Evolutionary conservation across 2,888 invertebrate genomes (phyloP).

Genomic region (Andrena minutula): DNA sequence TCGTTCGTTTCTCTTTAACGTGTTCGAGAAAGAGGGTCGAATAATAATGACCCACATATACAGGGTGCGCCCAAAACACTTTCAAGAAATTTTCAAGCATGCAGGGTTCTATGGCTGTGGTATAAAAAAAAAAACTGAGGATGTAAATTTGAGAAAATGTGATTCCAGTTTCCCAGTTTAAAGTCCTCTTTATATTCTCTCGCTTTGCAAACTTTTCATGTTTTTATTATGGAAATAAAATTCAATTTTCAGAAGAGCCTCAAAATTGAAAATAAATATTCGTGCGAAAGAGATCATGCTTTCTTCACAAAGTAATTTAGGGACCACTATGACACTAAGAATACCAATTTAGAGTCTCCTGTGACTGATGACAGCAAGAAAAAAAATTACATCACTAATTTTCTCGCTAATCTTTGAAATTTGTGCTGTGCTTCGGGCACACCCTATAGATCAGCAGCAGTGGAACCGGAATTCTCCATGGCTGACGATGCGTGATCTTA

Average conservation of each 20-base stretch:
- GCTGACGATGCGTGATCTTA: slow-evolving; percentile 2
- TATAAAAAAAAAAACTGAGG: background rate
- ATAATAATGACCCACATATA: slow-evolving; percentile 18
- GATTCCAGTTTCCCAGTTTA: background rate
- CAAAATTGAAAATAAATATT: background rate
- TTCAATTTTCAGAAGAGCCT: background rate
- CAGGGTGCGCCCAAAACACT: background rate
- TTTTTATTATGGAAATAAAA: background rate
- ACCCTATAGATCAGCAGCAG: background rate
- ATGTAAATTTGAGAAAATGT: background rate
- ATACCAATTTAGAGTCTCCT: no score
- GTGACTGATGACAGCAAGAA: background rate
- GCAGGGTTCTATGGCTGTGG: background rate
- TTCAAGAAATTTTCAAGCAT: background rate
- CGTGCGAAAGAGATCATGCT: no score
- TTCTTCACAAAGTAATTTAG: no score
- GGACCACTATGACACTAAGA: no score
- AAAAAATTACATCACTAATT: background rate
- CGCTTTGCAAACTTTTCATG: background rate
- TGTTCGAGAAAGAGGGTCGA: slow-evolving; percentile 4
- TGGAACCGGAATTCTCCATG: background rate
- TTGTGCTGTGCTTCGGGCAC: background rate
- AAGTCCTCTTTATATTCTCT: background rate
- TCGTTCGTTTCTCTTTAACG: background rate
- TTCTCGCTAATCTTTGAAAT: background rate